Evolutionary conservation across 2,113 vertebrate genomes (phyloP).

Genomic region (Eubucco bourcierii): DNA sequence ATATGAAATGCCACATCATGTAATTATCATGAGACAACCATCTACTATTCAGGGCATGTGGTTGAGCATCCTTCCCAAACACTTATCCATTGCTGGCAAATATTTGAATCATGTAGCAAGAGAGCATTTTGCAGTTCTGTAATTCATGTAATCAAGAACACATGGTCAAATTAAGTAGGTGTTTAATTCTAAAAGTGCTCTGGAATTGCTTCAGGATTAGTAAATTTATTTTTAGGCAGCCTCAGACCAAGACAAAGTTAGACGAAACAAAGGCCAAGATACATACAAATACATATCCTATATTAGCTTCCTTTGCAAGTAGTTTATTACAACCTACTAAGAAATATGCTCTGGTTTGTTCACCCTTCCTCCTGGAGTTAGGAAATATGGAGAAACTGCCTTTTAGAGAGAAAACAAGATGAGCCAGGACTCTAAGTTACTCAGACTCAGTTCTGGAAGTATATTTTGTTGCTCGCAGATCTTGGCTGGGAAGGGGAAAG

Average conservation of each 20-base stretch:
- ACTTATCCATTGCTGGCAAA: neutral
- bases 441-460: neutral
- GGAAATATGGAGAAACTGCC: neutral
- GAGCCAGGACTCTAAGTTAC: neutral
- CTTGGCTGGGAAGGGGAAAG: neutral
- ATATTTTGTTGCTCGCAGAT: neutral
- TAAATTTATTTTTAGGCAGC: neutral
- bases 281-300: neutral
- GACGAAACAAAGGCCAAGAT: neutral
- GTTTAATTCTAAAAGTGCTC: neutral
- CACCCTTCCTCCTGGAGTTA: neutral
- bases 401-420: neutral
- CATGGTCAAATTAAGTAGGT: neutral
- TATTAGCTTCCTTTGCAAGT: neutral
- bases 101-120: neutral
- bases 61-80: neutral
- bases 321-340: neutral
- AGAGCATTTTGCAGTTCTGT: neutral
- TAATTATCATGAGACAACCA: neutral
- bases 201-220: neutral
- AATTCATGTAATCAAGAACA: neutral
- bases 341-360: neutral
- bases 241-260: neutral
- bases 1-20: neutral
- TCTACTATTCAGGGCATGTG: neutral